A percentile compares a stretch with the other conserved stretches of the same genome.
Evolutionary conservation across 64 coral and sea anemone species (phyloP).

Genomic region (Montipora cactus): DNA sequence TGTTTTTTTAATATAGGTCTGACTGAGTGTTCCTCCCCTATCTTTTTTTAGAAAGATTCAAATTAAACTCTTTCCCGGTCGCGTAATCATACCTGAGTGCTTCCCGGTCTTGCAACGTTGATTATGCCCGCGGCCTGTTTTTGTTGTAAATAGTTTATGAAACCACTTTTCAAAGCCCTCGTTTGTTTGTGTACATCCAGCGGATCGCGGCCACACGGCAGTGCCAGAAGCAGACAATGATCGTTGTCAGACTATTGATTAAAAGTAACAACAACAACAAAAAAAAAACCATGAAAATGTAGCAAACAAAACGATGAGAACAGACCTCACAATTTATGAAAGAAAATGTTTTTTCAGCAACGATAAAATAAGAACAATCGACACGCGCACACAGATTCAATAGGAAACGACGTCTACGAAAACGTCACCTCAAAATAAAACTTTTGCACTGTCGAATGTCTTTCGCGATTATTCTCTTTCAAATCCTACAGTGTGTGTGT

Average conservation of each 20-base stretch:
- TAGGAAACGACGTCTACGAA: no score
- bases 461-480: no score
- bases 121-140: constrained; percentile 99
- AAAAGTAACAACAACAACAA: not conserved
- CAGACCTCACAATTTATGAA: not conserved
- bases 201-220: constrained; percentile 92
- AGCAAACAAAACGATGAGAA: not conserved
- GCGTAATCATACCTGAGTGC: constrained; percentile 68
- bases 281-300: not conserved
- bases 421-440: no score
- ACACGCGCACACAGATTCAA: no score
- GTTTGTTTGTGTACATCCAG: constrained; percentile 95
- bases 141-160: constrained; percentile 94
- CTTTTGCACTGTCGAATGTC: no score
- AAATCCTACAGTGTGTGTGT: no score
- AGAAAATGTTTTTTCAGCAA: not conserved
- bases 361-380: no score
- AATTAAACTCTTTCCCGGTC: not conserved
- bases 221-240: constrained; percentile 87
- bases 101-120: constrained; percentile 91
- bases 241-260: constrained; percentile 77
- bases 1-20: no score
- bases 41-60: not conserved
- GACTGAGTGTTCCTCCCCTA: no score
- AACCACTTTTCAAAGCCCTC: constrained; percentile 92